Base-by-base conservation (phyloP, 2,797 vertebrate genomes). In the Melanotaenia parkinsoni region DNA sequence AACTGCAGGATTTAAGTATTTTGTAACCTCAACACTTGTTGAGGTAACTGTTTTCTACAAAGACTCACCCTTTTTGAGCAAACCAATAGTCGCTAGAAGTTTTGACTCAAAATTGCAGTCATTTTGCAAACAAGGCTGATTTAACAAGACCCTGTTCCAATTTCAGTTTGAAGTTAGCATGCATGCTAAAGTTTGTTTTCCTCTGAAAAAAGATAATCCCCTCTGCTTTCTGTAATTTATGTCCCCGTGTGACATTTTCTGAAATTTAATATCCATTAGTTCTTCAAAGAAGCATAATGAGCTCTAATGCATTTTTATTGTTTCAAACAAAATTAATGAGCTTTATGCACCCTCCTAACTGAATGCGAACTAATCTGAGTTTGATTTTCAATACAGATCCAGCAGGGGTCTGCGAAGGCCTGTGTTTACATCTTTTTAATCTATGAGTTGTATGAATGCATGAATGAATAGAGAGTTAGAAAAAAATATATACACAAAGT, bases 381-480 rank as follows among this genome's bases (percentile, higher is more conserved):
- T 50, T 35, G 47, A 37, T 2, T 53, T 30, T 63, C 26, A 38
- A 24, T 33, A 51, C 53, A 56, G 26, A 30, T 54, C 26, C 12
- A 59, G 38, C 26, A 28, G 14, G 37, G 35, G n/a, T 30, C 28
- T 37, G 28, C 14, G 18, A 74, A 67, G 63, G 53, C 33, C 33
- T 67, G 63, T 66, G 38, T 58, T 70, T 59, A 43, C 57, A 57
- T 70, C 45, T 61, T n/a, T 76, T 70, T 58, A 70, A 61, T 71
- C 58, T 33, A 12, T 63, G 75, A 71, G 22, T 38, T 77, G 9
- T 38, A 33, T 65, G 58, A 66, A 73, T 56, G 61, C 16, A 73
- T 69, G 60, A 50, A 71, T 51, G 43, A 58, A 81, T 75, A 35
- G 76, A 79, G 30, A 63, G 61, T 76, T 47, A 37, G 33, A 61